These are phyloP conservation scores for Pimpla rufipes DNA, from an alignment of 2,888 invertebrate species.

Conservation along the genomic window DNA sequence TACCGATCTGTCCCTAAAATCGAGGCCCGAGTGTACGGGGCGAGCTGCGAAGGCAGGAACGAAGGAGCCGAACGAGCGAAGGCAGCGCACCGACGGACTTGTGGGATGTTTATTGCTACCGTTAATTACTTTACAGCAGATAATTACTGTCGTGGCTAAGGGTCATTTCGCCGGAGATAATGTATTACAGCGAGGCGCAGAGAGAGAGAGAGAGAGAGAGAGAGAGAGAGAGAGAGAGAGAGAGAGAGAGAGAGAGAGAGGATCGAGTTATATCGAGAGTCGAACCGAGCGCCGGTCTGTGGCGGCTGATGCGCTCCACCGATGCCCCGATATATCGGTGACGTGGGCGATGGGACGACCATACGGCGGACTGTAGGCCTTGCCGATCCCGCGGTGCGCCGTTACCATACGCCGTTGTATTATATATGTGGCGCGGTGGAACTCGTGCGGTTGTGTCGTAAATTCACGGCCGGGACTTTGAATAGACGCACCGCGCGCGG, in stretches of 20 bases:
- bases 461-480: slow-evolving; percentile 57
- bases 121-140: slow-evolving; percentile 79
- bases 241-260: slow-evolving; percentile 24
- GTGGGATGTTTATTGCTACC: slow-evolving; percentile 76
- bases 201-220: slow-evolving; percentile 19
- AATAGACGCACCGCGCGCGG: slow-evolving; percentile 31
- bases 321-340: slow-evolving; percentile 62
- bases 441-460: slow-evolving; percentile 35
- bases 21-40: slow-evolving; percentile 10
- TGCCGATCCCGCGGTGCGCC: background rate
- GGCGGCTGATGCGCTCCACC: slow-evolving; percentile 43
- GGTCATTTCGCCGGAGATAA: slow-evolving; percentile 78
- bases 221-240: slow-evolving; percentile 26
- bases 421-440: slow-evolving; percentile 1
- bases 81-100: slow-evolving; percentile 34
- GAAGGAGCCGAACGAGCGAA: background rate
- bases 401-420: slow-evolving; percentile 29
- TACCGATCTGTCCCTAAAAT: no score
- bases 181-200: slow-evolving; percentile 73
- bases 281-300: slow-evolving; percentile 55
- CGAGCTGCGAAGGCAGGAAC: slow-evolving; percentile 27
- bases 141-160: slow-evolving; percentile 76
- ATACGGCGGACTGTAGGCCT: slow-evolving; percentile 2
- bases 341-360: slow-evolving; percentile 63
- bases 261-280: slow-evolving; percentile 58